A percentile compares a stretch with the other conserved stretches of the same genome.
Conservation (phyloP, 2,797 vertebrate genomes). For the Hybognathus amarus region DNA sequence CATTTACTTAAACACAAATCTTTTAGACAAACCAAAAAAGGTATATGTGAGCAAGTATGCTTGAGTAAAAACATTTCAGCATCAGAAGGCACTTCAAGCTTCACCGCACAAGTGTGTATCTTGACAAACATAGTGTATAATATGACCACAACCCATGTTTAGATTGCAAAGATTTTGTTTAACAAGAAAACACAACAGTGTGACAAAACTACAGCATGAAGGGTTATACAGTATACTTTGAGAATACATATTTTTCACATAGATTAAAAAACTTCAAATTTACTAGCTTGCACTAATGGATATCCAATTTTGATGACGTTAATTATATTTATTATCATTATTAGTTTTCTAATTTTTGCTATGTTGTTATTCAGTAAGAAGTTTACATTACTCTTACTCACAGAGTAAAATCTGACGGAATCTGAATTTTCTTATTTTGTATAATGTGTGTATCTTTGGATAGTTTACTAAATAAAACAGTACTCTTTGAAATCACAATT, state of each 20-base stretch:
- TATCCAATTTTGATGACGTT: not conserved
- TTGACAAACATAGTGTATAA: not conserved
- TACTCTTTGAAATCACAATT: not conserved
- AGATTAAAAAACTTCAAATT: not conserved
- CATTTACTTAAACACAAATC: not conserved
- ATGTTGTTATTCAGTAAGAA: not conserved
- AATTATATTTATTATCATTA: not conserved
- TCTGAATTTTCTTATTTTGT: not conserved
- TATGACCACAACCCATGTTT: conserved; percentile 10
- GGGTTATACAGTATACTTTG: not conserved
- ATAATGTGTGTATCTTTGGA: not conserved
- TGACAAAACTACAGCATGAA: not conserved
- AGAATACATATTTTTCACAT: not conserved
- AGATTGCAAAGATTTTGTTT: not conserved
- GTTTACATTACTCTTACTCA: not conserved
- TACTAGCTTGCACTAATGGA: not conserved
- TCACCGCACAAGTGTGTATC: not conserved
- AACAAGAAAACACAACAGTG: not conserved
- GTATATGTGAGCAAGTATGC: conserved; percentile 13
- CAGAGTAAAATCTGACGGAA: not conserved
- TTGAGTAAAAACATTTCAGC: conserved; percentile 18
- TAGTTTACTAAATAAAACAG: not conserved
- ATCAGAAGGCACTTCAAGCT: conserved; percentile 16
- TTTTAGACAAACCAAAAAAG: conserved; percentile 28
- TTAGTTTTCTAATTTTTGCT: not conserved